A percentile compares a stretch with the other conserved stretches of the same genome.
These are phyloP conservation scores for Aleiodes leptofemur DNA, from an alignment of 2,888 invertebrate species.

Conservation along the genomic window DNA sequence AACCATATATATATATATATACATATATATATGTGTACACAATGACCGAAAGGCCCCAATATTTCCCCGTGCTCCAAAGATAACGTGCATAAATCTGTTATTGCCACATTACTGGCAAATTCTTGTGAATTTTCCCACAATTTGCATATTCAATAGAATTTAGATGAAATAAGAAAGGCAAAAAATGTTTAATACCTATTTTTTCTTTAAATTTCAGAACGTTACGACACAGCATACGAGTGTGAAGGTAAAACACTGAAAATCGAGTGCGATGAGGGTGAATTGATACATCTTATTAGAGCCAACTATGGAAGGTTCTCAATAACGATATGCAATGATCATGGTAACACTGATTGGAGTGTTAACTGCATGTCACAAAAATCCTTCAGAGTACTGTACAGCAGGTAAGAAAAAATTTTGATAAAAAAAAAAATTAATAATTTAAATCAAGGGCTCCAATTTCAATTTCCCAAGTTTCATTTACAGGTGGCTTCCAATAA, in stretches of 20 bases:
- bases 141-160: slow-evolving; percentile 19
- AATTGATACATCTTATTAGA: slow-evolving; percentile 91
- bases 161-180: too few relatives aligned
- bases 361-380: slow-evolving; percentile 96
- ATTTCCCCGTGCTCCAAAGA: not conserved
- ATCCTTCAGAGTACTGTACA: slow-evolving; percentile 90
- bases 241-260: slow-evolving; percentile 94
- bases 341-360: slow-evolving; percentile 97
- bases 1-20: slow-evolving; percentile 32
- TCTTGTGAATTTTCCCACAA: slow-evolving; percentile 37
- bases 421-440: not conserved
- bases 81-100: slow-evolving; percentile 26
- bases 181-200: slow-evolving; percentile 7
- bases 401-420: slow-evolving; percentile 80
- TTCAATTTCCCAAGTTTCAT: slow-evolving; percentile 11
- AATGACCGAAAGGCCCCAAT: slow-evolving; percentile 10
- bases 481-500: not conserved
- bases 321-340: slow-evolving; percentile 96
- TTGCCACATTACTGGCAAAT: slow-evolving; percentile 45
- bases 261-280: slow-evolving; percentile 92
- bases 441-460: slow-evolving; percentile 5
- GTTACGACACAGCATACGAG: slow-evolving; percentile 94
- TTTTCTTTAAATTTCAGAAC: slow-evolving; percentile 77
- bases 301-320: slow-evolving; percentile 97
- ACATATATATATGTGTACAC: slow-evolving; percentile 8